Percentiles rank a stretch among this genome's conserved stretches.
These are phyloP conservation scores for Otus sunia DNA, from an alignment of 2,113 vertebrate species.

Conservation along the genomic window DNA sequence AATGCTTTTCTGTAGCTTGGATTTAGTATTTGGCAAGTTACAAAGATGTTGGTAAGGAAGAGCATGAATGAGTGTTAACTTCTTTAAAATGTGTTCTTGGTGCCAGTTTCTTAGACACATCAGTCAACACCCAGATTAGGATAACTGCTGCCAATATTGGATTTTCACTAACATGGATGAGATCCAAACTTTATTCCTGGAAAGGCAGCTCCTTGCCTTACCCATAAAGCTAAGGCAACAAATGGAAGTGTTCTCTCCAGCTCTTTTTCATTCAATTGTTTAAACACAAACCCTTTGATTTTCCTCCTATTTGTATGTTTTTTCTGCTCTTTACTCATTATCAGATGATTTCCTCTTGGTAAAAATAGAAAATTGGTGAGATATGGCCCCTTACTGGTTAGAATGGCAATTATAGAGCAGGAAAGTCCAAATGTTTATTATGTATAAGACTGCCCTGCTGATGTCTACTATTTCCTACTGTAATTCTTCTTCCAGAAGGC, in stretches of 20 bases:
- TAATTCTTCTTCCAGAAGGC: constrained; percentile 14
- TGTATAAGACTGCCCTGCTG: not conserved
- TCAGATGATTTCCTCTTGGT: not conserved
- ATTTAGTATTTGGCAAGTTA: not conserved
- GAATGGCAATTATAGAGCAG: not conserved
- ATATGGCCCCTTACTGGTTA: not conserved
- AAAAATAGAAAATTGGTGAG: not conserved
- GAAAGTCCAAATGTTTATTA: not conserved
- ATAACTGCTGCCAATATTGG: not conserved
- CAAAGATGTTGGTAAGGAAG: not conserved
- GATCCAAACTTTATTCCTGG: not conserved
- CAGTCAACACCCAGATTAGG: not conserved
- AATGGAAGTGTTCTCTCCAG: not conserved
- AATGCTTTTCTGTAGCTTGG: not conserved
- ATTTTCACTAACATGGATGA: not conserved
- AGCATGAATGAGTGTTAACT: not conserved
- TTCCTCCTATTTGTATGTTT: not conserved
- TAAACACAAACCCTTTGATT: not conserved
- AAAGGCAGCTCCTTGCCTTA: not conserved
- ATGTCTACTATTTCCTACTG: not conserved
- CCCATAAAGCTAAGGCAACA: not conserved
- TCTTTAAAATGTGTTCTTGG: not conserved
- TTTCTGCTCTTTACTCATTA: not conserved
- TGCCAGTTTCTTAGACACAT: not conserved
- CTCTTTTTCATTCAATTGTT: not conserved